Evolutionary conservation across 2,113 vertebrate genomes (phyloP), one percentile per base, ranked within the genome.

Genomic region (Hyperoodon ampullatus): DNA sequence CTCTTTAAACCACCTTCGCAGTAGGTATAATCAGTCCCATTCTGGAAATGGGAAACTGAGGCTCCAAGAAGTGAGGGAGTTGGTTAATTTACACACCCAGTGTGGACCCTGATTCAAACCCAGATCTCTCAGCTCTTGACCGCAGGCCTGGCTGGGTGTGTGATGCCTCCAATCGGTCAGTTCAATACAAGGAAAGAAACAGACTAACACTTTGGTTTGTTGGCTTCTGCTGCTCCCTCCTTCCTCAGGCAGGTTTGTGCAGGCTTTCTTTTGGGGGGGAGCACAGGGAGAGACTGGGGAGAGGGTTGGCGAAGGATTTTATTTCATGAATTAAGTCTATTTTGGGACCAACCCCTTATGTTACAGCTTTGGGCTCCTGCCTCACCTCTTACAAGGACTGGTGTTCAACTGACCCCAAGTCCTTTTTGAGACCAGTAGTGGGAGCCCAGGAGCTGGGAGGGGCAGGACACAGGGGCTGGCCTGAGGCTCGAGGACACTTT

Each of bases 401-500:
- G 18, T 28, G 35, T 72, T n/a, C 26, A 60, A 3, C 6, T 2
- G 65, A 33, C 19, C 55, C 26, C 19, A 58, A 58, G 55, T 21
- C 47, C 50, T 53, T 77, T 19, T 44, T 58, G 74, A 33, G 53
- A 19, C 3, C 11, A 60, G 8, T 0, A 6, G 39, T 10, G 26
- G 85, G 50, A 18, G 26, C 70, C 1, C 4, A 23, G 60, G 35
- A 14, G 66, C 50, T 12, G 44, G 74, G 68, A 61, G 11, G 39
- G 53, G 28, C 33, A 3, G 94, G 68, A 18, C 2, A 0, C 72
- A 30, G 65, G 23, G 63, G 13, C 15, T 33, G 60, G 15, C 26
- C 74, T 6, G 26, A 24, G 39, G 60, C 28, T 66, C 0, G 0
- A 8, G 35, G 39, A 18, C 9, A 4, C 30, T 1, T 9, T 0